Evolutionary conservation across 2,888 invertebrate genomes (phyloP), one percentile per base, ranked within the genome.

Genomic region (Lacanobia oleracea): DNA sequence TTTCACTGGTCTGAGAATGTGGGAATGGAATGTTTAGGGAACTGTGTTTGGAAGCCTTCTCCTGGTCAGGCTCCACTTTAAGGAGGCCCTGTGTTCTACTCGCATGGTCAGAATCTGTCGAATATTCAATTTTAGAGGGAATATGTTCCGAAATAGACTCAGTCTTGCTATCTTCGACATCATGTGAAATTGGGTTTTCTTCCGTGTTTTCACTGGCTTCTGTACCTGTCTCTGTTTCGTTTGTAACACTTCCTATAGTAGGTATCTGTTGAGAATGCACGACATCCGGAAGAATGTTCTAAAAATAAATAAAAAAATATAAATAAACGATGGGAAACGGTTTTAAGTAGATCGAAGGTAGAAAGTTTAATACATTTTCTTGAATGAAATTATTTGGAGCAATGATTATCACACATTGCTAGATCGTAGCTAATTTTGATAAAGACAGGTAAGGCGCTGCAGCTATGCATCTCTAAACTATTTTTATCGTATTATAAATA

Each of bases 201-300:
- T 85, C 88, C 75, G 85, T 86, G 72, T 79, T 88, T 77, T 88
- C 89, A 74, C 84, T 88, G 23, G 88, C 81, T 64, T 89, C 89
- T 81, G 77, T 85, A 86, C 85, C 88, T 70, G 88, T 77, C 71
- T 88, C 90, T 77, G 88, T 87, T 83, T 90, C 91, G 72, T 87
- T 88, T 86, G 87, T 88, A 79, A 86, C 90, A 84, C 88, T 88
- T 87, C 86, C 94, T 89, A 90, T 78, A 84, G 92, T 88, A 88
- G 91, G 88, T 90, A 94, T 93, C 92, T 94, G 95, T 93, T 95
- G 95, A 88, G 94, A 94, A 94, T 96, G 93, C 88, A 95, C 95
- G 91, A 96, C 95, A 94, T 96, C 95, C 95, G 95, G 95, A 93
- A 96, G 95, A 93, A 94, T 90, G 86, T 93, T 95, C 95, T 96